Percentiles rank a stretch among this genome's conserved stretches.
Evolutionary conservation across 2,797 vertebrate species (phyloP).

Genomic region (Octomys mimax): DNA sequence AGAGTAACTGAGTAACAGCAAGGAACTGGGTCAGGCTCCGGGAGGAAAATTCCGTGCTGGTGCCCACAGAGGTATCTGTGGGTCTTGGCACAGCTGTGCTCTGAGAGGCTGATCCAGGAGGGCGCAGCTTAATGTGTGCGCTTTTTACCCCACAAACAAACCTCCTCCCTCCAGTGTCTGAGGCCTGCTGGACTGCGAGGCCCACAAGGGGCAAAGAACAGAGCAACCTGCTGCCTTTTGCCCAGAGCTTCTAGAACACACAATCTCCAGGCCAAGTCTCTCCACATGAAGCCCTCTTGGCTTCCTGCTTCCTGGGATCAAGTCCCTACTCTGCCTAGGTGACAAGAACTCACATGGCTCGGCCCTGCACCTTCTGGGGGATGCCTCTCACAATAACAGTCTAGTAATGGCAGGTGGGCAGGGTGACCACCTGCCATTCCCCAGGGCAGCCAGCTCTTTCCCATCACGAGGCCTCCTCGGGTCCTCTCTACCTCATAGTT

Average conservation of each 20-base stretch:
- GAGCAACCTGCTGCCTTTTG: not conserved
- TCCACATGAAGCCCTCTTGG: not conserved
- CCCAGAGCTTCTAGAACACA: not conserved
- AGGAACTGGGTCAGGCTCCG: not conserved
- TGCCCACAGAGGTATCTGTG: conserved; percentile 22
- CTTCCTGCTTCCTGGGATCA: not conserved
- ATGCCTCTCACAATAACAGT: not conserved
- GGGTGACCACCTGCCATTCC: not conserved
- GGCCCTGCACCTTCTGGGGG: not conserved
- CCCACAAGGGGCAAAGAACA: not conserved
- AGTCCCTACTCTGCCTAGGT: not conserved
- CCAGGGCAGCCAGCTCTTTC: not conserved
- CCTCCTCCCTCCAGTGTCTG: not conserved
- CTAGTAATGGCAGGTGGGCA: too few relatives aligned
- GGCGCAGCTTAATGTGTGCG: not conserved
- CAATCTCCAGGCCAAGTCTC: not conserved
- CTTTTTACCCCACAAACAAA: not conserved
- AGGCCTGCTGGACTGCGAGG: not conserved
- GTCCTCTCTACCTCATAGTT: not conserved
- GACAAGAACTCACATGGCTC: not conserved
- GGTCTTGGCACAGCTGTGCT: not conserved
- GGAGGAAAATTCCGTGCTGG: conserved; percentile 65
- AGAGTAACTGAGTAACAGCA: conserved; percentile 11
- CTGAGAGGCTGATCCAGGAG: not conserved
- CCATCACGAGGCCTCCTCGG: not conserved